Base-by-base conservation (phyloP, 2,113 vertebrate species). In the Psittacula cyanocephala region DNA sequence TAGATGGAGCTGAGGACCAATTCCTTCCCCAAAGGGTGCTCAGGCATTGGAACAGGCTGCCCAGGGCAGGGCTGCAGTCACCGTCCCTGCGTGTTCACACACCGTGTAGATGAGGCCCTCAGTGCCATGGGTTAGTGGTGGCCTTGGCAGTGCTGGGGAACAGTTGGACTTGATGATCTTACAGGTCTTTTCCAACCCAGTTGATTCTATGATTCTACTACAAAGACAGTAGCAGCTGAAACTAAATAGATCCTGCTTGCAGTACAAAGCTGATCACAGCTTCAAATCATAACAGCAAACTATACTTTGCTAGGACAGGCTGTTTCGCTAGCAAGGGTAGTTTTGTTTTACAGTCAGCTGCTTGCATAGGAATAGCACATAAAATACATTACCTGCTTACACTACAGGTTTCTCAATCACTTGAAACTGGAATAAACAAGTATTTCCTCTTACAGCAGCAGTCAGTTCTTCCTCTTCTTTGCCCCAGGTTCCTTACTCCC, bases 381-480 rank as follows among this genome's bases (percentile, higher is more conserved):
- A 81, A 88, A 80, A 63, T 43, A 82, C 5, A 6, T 15, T 15
- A 63, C 25, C n/a, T 77, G 53, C 71, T 86, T 65, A 59, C 60
- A 78, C 37, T 71, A 20, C 4, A 50, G 33, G 28, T 89, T 96
- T 93, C 89, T 92, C 77, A 92, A 44, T 64, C 71, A 23, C 39
- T 64, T 85, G 1, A 31, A 52, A 17, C 31, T 83, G 60, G 63
- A 29, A 91, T 53, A 90, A 96, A 94, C 88, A 95, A 88, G 39
- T 17, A 50, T 43, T 95, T 95, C 88, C 94, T 88, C 91, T 77
- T 79, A 82, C 64, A 29, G 53, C 75, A 95, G 75, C 70, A 37
- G 41, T 18, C 49, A 65, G 39, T 16, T 95, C 64, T 91, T 91
- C 91, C 55, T 78, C 86, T 88, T 77, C 77, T 95, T 78, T 76